Conservation (phyloP, 2,888 invertebrate genomes). For the Amphipoea oculea region DNA sequence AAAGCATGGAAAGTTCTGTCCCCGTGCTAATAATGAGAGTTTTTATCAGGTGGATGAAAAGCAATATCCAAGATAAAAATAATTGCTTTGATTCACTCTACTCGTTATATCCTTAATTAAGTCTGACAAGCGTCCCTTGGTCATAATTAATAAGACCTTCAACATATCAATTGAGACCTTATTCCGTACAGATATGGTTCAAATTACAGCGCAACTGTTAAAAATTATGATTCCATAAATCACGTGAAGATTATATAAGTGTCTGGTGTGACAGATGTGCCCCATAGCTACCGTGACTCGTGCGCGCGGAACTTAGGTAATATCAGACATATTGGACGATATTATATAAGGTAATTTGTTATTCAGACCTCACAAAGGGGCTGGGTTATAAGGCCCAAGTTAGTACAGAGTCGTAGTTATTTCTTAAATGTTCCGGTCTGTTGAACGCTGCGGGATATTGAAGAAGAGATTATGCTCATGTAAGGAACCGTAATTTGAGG, state of each 20-base stretch:
- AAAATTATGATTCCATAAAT: slow-evolving; percentile 22
- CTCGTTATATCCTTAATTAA: not conserved
- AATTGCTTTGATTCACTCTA: not conserved
- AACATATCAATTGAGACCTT: slow-evolving; percentile 3
- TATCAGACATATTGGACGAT: slow-evolving; percentile 19
- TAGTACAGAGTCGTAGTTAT: not conserved
- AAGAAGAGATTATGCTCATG: not conserved
- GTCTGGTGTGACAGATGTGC: slow-evolving; percentile 14
- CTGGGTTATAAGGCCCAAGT: not conserved
- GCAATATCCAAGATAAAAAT: not conserved
- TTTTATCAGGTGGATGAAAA: not conserved
- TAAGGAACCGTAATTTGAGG: not conserved
- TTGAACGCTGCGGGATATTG: slow-evolving; percentile 4
- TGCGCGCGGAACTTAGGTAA: slow-evolving; percentile 16
- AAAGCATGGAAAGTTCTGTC: not conserved
- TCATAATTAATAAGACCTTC: not conserved
- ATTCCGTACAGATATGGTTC: not conserved
- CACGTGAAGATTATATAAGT: slow-evolving; percentile 17
- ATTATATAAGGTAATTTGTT: not conserved
- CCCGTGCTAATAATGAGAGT: not conserved
- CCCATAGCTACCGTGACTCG: not conserved
- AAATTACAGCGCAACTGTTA: not conserved
- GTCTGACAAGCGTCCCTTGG: not conserved
- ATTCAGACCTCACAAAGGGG: not conserved
- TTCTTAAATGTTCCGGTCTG: not conserved